phyloP scores from a whole-genome alignment of 2,888 invertebrate genomes.

The Eupithecia centaureata region DNA sequence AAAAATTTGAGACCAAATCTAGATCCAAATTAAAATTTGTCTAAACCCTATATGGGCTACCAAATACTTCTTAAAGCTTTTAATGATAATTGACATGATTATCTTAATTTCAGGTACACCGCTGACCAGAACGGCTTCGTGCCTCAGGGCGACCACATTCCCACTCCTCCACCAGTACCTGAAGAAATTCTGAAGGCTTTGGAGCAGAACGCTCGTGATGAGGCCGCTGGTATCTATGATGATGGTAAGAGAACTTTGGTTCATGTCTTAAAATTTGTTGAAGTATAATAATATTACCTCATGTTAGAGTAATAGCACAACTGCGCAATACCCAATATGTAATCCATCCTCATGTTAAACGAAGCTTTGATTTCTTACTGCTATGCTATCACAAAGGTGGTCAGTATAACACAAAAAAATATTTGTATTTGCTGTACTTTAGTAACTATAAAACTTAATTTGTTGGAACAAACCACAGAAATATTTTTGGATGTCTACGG shows the following conservation, averaged over 20 bases:
- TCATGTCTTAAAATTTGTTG: background rate
- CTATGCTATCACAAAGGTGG: background rate
- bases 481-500: background rate
- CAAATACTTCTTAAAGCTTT: background rate
- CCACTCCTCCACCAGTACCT: conserved; percentile 74
- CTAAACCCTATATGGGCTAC: too few species aligned
- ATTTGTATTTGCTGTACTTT: background rate
- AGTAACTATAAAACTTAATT: too few species aligned
- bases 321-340: too few species aligned
- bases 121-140: conserved; percentile 78
- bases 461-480: background rate
- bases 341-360: too few species aligned
- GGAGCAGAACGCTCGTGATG: conserved; percentile 76
- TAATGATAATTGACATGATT: background rate
- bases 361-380: too few species aligned
- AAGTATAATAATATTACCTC: background rate
- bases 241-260: conserved; percentile 59
- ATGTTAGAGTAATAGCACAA: too few species aligned
- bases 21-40: too few species aligned
- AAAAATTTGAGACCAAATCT: too few species aligned
- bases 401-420: background rate
- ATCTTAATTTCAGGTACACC: conserved; percentile 64
- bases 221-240: conserved; percentile 76
- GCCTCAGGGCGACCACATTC: conserved; percentile 74
- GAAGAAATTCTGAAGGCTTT: conserved; percentile 72